phyloP scores from a whole-genome alignment of 2,888 invertebrate genomes.

The Andrena minutula region DNA sequence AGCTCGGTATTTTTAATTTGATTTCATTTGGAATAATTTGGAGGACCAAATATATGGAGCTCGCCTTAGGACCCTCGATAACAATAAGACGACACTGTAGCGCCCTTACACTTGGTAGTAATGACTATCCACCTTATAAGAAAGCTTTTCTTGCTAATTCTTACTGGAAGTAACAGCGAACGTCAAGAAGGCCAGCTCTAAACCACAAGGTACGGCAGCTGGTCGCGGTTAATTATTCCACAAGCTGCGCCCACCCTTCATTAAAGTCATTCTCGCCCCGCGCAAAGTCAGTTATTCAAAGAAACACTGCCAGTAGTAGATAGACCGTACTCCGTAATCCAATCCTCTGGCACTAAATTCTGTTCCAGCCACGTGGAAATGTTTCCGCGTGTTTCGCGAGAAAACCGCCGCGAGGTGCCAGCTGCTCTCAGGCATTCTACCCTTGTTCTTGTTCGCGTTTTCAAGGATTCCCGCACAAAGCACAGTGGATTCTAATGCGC shows the following conservation, averaged over 20 bases:
- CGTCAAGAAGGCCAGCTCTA: neutral
- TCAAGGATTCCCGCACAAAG: constrained; percentile 1
- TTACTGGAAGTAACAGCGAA: neutral
- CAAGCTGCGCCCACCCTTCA: constrained; percentile 31
- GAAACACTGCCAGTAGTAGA: constrained; percentile 43
- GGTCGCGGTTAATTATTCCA: constrained; percentile 32
- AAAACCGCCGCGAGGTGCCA: constrained; percentile 13
- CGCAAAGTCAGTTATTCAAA: constrained; percentile 55
- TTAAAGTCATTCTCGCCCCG: constrained; percentile 42
- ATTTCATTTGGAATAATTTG: too few relatives aligned
- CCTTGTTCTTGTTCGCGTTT: neutral
- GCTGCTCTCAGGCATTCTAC: constrained; percentile 28
- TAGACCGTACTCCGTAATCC: constrained; percentile 39
- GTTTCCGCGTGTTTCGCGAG: constrained; percentile 21
- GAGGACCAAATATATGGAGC: too few relatives aligned
- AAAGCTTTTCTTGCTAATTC: neutral
- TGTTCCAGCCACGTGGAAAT: constrained; percentile 30
- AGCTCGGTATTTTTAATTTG: too few relatives aligned
- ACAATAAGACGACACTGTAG: neutral
- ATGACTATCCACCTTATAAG: neutral
- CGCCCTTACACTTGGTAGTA: neutral
- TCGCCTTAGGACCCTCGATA: too few relatives aligned
- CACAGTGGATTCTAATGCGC: constrained; percentile 10
- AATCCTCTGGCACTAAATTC: constrained; percentile 61
- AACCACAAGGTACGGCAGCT: constrained; percentile 4